A percentile compares a stretch with the other conserved stretches of the same genome.
phyloP scores from a whole-genome alignment of 2,888 invertebrate genomes.

The Drosophila mulleri region DNA sequence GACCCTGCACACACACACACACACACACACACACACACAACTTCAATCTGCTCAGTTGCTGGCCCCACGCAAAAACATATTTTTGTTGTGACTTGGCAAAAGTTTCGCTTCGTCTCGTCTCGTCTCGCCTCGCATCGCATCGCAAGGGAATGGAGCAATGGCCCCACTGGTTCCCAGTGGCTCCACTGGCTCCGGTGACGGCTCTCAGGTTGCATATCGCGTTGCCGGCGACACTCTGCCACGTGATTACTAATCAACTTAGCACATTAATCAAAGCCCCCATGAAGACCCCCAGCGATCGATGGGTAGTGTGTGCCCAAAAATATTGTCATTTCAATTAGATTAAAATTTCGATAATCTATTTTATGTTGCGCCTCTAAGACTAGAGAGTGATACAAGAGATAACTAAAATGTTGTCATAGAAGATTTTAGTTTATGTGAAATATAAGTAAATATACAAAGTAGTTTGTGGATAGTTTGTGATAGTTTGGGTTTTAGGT shows the following conservation, averaged over 20 bases:
- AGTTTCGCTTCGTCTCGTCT: conserved; percentile 23
- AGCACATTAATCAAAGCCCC: conserved; percentile 30
- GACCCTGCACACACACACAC: conserved; percentile 25
- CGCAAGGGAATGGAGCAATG: conserved; percentile 29
- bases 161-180: conserved; percentile 18
- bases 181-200: conserved; percentile 25
- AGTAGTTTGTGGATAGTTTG: not conserved
- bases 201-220: conserved; percentile 42
- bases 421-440: not conserved
- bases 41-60: not conserved
- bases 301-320: conserved; percentile 3
- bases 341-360: conserved; percentile 12
- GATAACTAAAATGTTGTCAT: not conserved
- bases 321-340: conserved; percentile 18
- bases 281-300: not conserved
- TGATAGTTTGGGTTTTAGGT: not conserved
- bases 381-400: not conserved
- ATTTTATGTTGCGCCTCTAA: not conserved
- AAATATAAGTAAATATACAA: not conserved
- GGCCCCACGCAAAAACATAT: conserved; percentile 71
- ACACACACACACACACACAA: conserved; percentile 10
- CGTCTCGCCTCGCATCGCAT: conserved; percentile 15
- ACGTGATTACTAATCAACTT: conserved; percentile 59
- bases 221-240: conserved; percentile 34
- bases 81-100: conserved; percentile 58